A percentile compares a stretch with the other conserved stretches of the same genome.
Conservation (phyloP, 2,113 vertebrate genomes). For the Odontophorus gujanensis region DNA sequence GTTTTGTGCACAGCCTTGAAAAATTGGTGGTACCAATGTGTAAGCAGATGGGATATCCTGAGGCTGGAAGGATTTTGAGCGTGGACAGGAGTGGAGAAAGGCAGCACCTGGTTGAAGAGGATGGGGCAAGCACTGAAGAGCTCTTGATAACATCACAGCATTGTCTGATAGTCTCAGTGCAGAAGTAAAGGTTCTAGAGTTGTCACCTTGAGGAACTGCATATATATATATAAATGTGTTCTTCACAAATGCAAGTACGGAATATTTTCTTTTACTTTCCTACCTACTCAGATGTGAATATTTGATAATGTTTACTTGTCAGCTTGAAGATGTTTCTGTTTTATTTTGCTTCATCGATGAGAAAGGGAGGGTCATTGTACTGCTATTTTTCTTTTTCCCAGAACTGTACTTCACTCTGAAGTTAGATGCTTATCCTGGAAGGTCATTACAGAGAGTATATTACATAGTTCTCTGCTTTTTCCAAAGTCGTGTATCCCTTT, state of each 20-base stretch:
- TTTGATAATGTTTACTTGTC: neutral
- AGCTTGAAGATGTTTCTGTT: neutral
- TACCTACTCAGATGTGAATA: neutral
- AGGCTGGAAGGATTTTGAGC: neutral
- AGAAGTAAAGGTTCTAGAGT: neutral
- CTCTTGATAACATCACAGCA: rapidly evolving
- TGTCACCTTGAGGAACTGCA: neutral
- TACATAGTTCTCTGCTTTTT: neutral
- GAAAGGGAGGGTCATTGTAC: neutral
- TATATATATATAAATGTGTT: neutral
- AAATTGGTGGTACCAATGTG: neutral
- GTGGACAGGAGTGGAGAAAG: neutral
- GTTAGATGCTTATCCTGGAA: neutral
- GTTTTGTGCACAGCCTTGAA: neutral
- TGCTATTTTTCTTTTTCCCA: neutral
- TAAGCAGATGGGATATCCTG: neutral
- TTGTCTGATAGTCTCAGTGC: neutral
- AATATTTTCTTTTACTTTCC: neutral
- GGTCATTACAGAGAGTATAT: neutral
- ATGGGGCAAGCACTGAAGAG: neutral
- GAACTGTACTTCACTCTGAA: neutral
- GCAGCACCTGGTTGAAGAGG: neutral
- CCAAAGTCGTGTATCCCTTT: rapidly evolving
- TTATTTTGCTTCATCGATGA: neutral
- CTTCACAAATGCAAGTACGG: neutral